These are phyloP conservation scores for Celastrina argiolus DNA, from an alignment of 2,888 invertebrate genomes.

Conservation along the genomic window DNA sequence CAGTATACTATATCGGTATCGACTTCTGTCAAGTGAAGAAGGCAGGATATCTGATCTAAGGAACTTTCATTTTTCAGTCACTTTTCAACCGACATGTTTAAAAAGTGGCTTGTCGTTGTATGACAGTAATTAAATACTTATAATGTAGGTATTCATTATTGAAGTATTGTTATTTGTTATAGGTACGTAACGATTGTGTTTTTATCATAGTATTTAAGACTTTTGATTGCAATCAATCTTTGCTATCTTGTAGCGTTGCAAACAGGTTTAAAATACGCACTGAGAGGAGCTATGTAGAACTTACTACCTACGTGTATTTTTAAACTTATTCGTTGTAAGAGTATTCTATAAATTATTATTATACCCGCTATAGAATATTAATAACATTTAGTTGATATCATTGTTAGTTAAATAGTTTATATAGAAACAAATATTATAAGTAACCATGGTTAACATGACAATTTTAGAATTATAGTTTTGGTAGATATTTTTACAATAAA, in stretches of 20 bases:
- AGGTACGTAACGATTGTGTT: too few relatives aligned
- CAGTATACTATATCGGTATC: background rate
- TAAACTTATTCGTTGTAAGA: background rate
- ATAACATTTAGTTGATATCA: background rate
- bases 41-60: too few relatives aligned
- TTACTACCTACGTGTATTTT: too few relatives aligned
- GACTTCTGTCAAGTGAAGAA: too few relatives aligned
- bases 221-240: background rate
- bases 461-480: slow-evolving; percentile 20
- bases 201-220: background rate
- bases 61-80: too few relatives aligned
- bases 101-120: background rate
- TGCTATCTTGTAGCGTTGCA: background rate
- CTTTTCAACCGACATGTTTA: too few relatives aligned
- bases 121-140: background rate
- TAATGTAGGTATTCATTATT: background rate
- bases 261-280: background rate
- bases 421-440: too few relatives aligned
- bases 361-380: background rate
- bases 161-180: background rate
- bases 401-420: background rate
- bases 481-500: slow-evolving; percentile 29
- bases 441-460: slow-evolving; percentile 22
- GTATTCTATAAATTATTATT: background rate
- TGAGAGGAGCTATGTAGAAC: background rate